phyloP scores from a whole-genome alignment of 2,888 invertebrate species.

The Netelia melanura region DNA sequence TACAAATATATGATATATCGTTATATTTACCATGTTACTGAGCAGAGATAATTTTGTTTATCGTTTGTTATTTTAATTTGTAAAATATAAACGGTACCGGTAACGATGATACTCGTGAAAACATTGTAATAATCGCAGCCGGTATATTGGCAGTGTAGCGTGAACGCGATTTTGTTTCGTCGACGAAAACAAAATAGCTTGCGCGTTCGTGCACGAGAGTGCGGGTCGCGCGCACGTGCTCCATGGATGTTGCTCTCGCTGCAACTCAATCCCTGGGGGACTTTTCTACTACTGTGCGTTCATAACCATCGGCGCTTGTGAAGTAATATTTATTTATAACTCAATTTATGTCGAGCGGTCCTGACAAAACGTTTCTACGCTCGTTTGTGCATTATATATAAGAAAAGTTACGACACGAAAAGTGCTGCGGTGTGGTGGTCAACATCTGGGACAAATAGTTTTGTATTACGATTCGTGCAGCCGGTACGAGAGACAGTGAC shows the following conservation, averaged over 20 bases:
- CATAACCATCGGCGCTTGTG: conserved; percentile 27
- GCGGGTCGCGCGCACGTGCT: conserved; percentile 58
- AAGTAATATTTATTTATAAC: conserved; percentile 28
- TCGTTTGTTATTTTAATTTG: conserved; percentile 10
- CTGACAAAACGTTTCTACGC: not conserved
- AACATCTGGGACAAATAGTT: not conserved
- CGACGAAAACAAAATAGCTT: conserved; percentile 2
- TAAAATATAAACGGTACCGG: not conserved
- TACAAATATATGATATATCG: no score
- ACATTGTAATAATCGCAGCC: conserved; percentile 46
- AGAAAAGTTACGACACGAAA: not conserved
- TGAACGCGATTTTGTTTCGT: conserved; percentile 30
- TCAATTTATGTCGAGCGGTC: not conserved
- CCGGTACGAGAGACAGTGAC: not conserved
- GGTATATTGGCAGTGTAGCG: conserved; percentile 45
- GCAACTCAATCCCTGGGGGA: conserved; percentile 61
- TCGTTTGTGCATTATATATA: conserved; percentile 6
- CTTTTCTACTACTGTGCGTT: conserved; percentile 31
- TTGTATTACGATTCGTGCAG: not conserved
- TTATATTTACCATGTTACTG: no score
- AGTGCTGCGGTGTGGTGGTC: not conserved
- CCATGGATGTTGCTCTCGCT: conserved; percentile 24
- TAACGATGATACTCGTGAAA: conserved; percentile 22
- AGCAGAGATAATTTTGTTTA: not conserved
- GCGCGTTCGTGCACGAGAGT: not conserved